These are phyloP conservation scores for Salminus brasiliensis DNA, from an alignment of 2,113 vertebrate species.

Conservation along the genomic window DNA sequence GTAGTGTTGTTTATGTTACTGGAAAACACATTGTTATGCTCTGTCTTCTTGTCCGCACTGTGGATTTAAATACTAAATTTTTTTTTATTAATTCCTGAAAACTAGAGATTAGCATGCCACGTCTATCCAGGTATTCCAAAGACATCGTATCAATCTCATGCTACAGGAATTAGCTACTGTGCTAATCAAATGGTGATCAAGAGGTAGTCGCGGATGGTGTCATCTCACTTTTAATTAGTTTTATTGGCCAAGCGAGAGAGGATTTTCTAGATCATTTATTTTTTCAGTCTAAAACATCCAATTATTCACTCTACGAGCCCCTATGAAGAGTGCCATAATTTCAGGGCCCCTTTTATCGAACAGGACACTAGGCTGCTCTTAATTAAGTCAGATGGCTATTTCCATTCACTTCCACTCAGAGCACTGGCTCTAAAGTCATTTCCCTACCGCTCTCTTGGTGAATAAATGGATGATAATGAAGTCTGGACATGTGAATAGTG, in stretches of 20 bases:
- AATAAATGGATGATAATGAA: constrained; percentile 59
- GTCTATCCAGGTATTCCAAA: constrained; percentile 15
- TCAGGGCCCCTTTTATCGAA: constrained; percentile 57
- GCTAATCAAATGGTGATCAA: constrained; percentile 57
- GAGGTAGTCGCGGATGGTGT: constrained; percentile 42
- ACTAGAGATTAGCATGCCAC: background rate
- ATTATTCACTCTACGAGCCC: constrained; percentile 53
- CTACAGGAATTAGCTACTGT: constrained; percentile 49
- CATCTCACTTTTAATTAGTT: constrained; percentile 63
- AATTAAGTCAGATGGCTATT: constrained; percentile 59
- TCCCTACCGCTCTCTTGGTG: constrained; percentile 39
- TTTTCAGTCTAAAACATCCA: constrained; percentile 58
- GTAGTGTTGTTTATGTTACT: too few species aligned
- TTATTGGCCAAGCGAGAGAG: constrained; percentile 57
- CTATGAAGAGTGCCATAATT: constrained; percentile 53
- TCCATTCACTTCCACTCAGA: constrained; percentile 50
- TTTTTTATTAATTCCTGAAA: constrained; percentile 3
- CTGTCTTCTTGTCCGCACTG: background rate
- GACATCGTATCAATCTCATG: constrained; percentile 46
- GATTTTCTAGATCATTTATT: constrained; percentile 60
- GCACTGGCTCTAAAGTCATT: constrained; percentile 43
- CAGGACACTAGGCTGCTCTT: constrained; percentile 46
- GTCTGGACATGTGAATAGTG: constrained; percentile 48
- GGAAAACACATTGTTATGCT: too few species aligned
- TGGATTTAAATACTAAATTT: background rate